Conservation (phyloP, 2,797 vertebrate genomes). For the Clarias pachynema region DNA sequence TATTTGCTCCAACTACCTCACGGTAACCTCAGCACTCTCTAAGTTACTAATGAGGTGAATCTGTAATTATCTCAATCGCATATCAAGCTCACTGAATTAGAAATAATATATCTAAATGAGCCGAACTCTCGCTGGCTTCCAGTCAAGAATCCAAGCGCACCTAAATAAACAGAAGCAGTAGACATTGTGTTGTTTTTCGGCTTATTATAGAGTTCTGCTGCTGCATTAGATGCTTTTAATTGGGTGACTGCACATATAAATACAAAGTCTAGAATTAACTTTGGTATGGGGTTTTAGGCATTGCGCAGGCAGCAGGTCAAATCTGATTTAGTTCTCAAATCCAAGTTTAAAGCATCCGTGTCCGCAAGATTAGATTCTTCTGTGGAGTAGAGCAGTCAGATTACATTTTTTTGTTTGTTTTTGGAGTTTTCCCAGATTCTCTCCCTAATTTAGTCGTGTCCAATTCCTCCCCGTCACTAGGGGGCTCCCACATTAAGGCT, state of each 20-base stretch:
- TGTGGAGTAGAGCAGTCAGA: background rate
- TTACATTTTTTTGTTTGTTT: background rate
- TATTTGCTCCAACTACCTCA: conserved; percentile 46
- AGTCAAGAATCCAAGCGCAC: conserved; percentile 26
- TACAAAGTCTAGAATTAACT: background rate
- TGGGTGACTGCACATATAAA: conserved; percentile 11
- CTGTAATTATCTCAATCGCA: conserved; percentile 47
- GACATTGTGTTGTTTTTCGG: background rate
- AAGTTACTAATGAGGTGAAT: conserved; percentile 50
- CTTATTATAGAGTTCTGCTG: background rate
- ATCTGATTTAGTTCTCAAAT: background rate
- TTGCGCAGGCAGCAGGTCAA: background rate
- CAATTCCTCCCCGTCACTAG: too few relatives aligned
- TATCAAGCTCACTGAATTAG: conserved; percentile 51
- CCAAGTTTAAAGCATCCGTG: background rate
- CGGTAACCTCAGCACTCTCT: conserved; percentile 31
- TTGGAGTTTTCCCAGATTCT: background rate
- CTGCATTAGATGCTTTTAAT: conserved; percentile 16
- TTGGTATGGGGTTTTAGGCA: background rate
- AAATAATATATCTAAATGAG: conserved; percentile 48
- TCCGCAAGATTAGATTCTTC: background rate
- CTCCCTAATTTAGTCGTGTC: too few relatives aligned
- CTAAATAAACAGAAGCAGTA: conserved; percentile 20
- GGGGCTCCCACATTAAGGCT: too few relatives aligned
- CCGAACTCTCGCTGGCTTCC: conserved; percentile 41